Evolutionary conservation across 2,113 vertebrate genomes (phyloP).

Genomic region (Ciconia stormi): DNA sequence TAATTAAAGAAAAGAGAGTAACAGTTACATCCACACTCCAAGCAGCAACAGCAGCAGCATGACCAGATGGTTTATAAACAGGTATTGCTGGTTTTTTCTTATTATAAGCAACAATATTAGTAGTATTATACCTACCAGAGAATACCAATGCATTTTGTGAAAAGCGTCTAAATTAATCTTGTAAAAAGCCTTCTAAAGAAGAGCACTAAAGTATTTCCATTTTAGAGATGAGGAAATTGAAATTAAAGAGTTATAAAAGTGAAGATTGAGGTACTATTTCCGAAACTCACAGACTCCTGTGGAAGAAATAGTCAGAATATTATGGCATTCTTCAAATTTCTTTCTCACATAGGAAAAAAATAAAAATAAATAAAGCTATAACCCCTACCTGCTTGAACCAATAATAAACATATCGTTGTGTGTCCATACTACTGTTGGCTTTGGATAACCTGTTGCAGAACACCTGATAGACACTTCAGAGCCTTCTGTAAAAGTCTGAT

Average conservation of each 20-base stretch:
- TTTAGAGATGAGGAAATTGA: background rate
- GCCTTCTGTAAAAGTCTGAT: slow-evolving; percentile 86
- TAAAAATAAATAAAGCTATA: background rate
- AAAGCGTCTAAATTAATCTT: background rate
- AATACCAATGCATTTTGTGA: background rate
- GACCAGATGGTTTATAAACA: background rate
- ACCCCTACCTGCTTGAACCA: slow-evolving; percentile 84
- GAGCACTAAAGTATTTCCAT: background rate
- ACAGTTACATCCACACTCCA: background rate
- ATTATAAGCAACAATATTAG: background rate
- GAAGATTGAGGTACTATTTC: background rate
- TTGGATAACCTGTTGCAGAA: slow-evolving; percentile 85
- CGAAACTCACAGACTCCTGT: background rate
- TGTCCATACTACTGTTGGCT: slow-evolving; percentile 87
- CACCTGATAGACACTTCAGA: slow-evolving; percentile 89
- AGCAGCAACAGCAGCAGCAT: background rate
- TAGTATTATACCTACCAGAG: background rate
- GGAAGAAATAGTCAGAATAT: background rate
- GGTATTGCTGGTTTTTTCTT: background rate
- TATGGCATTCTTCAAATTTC: background rate
- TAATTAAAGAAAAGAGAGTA: background rate
- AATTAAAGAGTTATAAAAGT: background rate
- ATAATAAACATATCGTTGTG: slow-evolving; percentile 88
- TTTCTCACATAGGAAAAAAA: background rate
- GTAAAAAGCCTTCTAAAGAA: background rate